A percentile compares a stretch with the other conserved stretches of the same genome.
Conservation (phyloP, 2,888 invertebrate species). For the Caprella mutica region DNA sequence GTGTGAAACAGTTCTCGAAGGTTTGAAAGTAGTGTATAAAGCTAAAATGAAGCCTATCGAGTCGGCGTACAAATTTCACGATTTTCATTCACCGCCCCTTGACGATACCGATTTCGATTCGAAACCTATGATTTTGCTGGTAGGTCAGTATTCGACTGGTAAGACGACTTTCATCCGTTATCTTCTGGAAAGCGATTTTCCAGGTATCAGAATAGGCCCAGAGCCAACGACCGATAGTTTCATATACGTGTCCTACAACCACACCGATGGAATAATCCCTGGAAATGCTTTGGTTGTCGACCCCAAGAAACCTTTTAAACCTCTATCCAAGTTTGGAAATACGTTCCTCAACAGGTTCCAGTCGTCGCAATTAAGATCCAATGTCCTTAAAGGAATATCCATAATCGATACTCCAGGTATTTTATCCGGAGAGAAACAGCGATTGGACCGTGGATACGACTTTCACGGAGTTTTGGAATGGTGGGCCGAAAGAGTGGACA, state of each 20-base stretch:
- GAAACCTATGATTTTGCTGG: constrained; percentile 48
- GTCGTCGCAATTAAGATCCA: constrained; percentile 44
- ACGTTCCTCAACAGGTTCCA: constrained; percentile 49
- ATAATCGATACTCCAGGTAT: constrained; percentile 47
- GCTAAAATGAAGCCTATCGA: constrained; percentile 39
- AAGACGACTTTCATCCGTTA: constrained; percentile 44
- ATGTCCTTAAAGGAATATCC: constrained; percentile 46
- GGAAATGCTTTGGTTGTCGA: constrained; percentile 49
- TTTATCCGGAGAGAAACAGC: constrained; percentile 45
- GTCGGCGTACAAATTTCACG: constrained; percentile 41
- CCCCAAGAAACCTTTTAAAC: constrained; percentile 46
- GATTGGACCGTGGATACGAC: constrained; percentile 49
- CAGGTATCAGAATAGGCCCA: constrained; percentile 48
- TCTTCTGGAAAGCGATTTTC: constrained; percentile 47
- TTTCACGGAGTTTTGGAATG: constrained; percentile 49
- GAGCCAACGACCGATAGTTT: constrained; percentile 51
- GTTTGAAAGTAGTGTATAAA: constrained; percentile 30
- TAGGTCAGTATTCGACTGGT: constrained; percentile 50
- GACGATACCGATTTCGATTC: constrained; percentile 47
- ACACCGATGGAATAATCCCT: constrained; percentile 45
- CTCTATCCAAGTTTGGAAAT: constrained; percentile 47
- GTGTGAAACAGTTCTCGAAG: constrained; percentile 33
- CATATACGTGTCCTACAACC: constrained; percentile 46
- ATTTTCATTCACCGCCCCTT: constrained; percentile 43
- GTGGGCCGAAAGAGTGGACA: constrained; percentile 49